A percentile compares a stretch with the other conserved stretches of the same genome.
phyloP scores from a whole-genome alignment of 2,888 invertebrate species.

The Lobophora halterata region DNA sequence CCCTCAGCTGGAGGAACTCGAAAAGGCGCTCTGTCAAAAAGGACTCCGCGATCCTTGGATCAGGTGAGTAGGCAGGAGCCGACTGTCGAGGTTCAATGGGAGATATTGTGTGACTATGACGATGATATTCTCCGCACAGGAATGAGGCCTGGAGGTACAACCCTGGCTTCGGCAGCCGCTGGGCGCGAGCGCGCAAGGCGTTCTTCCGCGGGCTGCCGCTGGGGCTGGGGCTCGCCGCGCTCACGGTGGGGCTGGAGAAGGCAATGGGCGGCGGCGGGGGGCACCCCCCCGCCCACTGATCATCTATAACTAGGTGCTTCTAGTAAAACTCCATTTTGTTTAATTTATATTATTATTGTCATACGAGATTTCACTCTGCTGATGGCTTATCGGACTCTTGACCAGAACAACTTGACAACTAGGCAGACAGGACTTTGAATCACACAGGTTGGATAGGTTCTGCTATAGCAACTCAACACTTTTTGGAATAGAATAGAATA shows the following conservation, averaged over 20 bases:
- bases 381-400: too few species aligned
- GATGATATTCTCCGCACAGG: conserved; percentile 59
- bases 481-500: too few species aligned
- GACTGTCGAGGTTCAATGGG: too few species aligned
- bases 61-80: conserved; percentile 71
- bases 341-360: too few species aligned
- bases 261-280: conserved; percentile 42
- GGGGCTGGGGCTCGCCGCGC: conserved; percentile 77
- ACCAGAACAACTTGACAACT: too few species aligned
- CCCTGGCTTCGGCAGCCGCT: conserved; percentile 80
- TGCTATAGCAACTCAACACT: too few species aligned
- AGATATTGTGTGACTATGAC: too few species aligned
- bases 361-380: too few species aligned
- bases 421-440: too few species aligned
- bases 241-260: conserved; percentile 49
- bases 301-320: conserved; percentile 6
- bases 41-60: conserved; percentile 94
- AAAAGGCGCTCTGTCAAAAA: conserved; percentile 83
- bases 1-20: conserved; percentile 82
- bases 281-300: conserved; percentile 50
- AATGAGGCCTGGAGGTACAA: conserved; percentile 93
- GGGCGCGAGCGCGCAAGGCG: conserved; percentile 56
- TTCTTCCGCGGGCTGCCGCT: conserved; percentile 84
- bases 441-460: too few species aligned
- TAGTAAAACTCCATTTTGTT: too few species aligned